A percentile compares a stretch with the other conserved stretches of the same genome.
Evolutionary conservation across 2,113 vertebrate species (phyloP).

Genomic region (Callipepla squamata): DNA sequence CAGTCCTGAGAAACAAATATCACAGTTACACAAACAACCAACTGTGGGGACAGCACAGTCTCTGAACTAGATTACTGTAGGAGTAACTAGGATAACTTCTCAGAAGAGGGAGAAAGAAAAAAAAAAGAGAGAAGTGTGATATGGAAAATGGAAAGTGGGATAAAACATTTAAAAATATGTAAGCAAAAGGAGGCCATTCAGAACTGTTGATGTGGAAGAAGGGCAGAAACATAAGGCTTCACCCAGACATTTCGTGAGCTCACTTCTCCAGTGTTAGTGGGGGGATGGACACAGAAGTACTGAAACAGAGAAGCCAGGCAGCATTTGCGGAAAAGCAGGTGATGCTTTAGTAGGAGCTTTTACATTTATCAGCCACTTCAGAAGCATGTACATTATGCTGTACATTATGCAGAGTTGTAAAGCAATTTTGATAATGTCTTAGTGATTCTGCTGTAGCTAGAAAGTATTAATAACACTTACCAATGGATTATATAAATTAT

Average conservation of each 20-base stretch:
- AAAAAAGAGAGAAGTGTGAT: accelerated
- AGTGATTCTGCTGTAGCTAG: not conserved
- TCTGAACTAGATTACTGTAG: not conserved
- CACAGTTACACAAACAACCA: not conserved
- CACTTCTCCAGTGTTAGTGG: not conserved
- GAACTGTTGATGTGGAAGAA: not conserved
- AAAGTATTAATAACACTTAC: not conserved
- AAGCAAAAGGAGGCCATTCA: not conserved
- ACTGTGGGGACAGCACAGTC: not conserved
- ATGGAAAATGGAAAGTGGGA: not conserved
- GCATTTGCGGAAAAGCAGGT: not conserved
- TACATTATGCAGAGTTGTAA: not conserved
- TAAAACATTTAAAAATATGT: not conserved
- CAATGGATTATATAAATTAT: not conserved
- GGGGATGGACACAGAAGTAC: not conserved
- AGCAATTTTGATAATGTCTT: not conserved
- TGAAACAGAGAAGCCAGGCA: not conserved
- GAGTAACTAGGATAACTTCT: not conserved
- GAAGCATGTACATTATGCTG: not conserved
- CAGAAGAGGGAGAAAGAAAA: not conserved
- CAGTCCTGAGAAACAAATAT: not conserved
- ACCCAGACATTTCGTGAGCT: not conserved
- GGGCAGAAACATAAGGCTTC: not conserved
- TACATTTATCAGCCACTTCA: not conserved
- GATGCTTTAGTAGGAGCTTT: not conserved